Base-by-base conservation (phyloP, 2,888 invertebrate species). In the Ecdyonurus torrentis region DNA sequence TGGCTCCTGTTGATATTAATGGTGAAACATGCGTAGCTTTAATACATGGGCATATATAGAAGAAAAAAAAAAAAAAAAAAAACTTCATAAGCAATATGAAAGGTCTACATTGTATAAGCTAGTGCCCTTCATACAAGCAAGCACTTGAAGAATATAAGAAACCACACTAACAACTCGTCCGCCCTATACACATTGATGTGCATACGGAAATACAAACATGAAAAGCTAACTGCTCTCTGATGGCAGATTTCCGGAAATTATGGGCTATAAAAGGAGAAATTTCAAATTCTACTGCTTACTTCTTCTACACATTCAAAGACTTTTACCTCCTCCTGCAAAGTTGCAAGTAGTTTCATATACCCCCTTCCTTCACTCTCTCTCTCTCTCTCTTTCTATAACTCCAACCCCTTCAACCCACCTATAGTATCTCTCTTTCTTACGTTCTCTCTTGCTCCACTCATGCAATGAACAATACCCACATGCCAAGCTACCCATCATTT, bases 221-320 rank as follows among this genome's bases (percentile, higher is more conserved):
- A 61, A 55, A 22, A 60, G 58, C 64, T 64, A 64, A 64, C 66
- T 64, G 64, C 66, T 60, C 66, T 66, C 66, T 63, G 64, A 66
- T 65, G 66, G 66, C 66, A 66, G 66, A 66, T 66, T 66, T 64
- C 64, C 64, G 64, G 66, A 61, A 66, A 66, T 66, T 66, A 66
- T 66, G 66, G 66, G 64, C 64, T 61, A 64, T 66, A 66, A 66
- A 66, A 62, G 61, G 62, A 61, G 62, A 60, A 63, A 64, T 64
- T 65, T 63, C 58, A 59, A 61, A 65, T 65, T 65, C 65, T 63
- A 62, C 50, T 63, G 52, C 63, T 60, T 61, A 52, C 63, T 25
- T 59, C 37, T 50, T 23, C 25, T 23, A 19, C 63, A 22, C 20
- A 23, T n/a, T 19, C 61, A 37, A 37, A 37, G 37, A 37, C 37